Conservation (phyloP, 2,797 vertebrate species). For the Clarias laeviceps region DNA sequence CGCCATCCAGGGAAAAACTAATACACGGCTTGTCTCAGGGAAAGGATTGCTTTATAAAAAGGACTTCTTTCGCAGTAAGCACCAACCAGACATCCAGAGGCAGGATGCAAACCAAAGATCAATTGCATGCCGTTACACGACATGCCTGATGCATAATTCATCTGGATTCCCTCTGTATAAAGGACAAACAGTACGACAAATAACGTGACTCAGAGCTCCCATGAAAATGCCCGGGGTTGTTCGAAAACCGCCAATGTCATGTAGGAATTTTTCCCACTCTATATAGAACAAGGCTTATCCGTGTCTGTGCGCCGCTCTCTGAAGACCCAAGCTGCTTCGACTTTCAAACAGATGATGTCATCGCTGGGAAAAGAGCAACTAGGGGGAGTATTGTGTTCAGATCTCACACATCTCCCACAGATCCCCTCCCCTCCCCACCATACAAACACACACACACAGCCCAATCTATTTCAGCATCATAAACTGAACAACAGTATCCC, state of each 20-base stretch:
- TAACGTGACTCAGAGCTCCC: conserved; percentile 25
- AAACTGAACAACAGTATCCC: conserved; percentile 13
- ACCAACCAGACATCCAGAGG: conserved; percentile 9
- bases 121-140: conserved; percentile 24
- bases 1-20: background rate
- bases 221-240: conserved; percentile 16
- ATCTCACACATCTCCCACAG: conserved; percentile 10
- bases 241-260: conserved; percentile 26
- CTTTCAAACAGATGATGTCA: conserved; percentile 56
- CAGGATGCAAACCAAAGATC: conserved; percentile 22
- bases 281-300: conserved; percentile 34
- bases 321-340: conserved; percentile 33
- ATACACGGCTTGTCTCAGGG: background rate
- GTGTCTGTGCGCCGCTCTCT: conserved; percentile 19
- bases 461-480: conserved; percentile 29
- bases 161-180: conserved; percentile 20
- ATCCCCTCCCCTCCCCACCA: background rate
- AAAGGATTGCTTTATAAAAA: conserved; percentile 13
- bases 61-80: conserved; percentile 4
- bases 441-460: background rate
- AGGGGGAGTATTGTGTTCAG: conserved; percentile 29
- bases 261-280: conserved; percentile 33
- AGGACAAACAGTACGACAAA: conserved; percentile 27
- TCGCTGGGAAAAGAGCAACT: conserved; percentile 44
- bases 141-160: conserved; percentile 24